These are phyloP conservation scores for Nasonia giraulti DNA, from an alignment of 1,140 invertebrate species.

Conservation along the genomic window DNA sequence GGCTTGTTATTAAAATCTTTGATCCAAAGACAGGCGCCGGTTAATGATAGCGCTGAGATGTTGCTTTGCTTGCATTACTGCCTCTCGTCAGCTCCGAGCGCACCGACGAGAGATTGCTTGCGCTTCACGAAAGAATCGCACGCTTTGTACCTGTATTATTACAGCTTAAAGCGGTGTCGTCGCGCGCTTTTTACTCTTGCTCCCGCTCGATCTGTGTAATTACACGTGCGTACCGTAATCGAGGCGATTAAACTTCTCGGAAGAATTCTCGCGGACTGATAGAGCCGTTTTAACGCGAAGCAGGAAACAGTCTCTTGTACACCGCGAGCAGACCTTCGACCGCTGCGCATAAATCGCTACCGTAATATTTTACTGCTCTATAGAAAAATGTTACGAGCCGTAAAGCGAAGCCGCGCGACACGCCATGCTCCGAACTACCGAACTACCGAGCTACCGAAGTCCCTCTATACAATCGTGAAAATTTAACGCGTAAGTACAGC, in stretches of 20 bases:
- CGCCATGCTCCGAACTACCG: not conserved
- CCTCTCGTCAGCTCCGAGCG: not conserved
- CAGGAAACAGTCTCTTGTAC: not conserved
- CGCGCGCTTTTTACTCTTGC: not conserved
- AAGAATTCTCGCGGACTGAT: too few relatives aligned
- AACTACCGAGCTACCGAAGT: not conserved
- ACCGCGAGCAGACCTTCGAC: not conserved
- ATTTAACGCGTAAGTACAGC: not conserved
- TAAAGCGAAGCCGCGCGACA: not conserved
- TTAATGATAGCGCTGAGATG: constrained; percentile 43
- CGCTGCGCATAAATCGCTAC: not conserved
- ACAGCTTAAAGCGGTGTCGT: not conserved
- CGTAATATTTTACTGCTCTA: not conserved
- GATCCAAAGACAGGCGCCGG: constrained; percentile 12
- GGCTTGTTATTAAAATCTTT: constrained; percentile 34
- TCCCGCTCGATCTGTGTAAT: too few relatives aligned
- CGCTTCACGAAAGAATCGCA: constrained; percentile 36
- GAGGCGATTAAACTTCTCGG: too few relatives aligned
- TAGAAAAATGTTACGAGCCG: not conserved
- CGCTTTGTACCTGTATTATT: not conserved
- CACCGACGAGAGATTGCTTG: not conserved
- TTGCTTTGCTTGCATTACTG: constrained; percentile 23
- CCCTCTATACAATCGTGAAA: not conserved
- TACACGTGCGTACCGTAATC: too few relatives aligned
- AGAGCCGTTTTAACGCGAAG: not conserved